Conservation (phyloP, 1,140 invertebrate genomes). For the Drosophila subobscura region DNA sequence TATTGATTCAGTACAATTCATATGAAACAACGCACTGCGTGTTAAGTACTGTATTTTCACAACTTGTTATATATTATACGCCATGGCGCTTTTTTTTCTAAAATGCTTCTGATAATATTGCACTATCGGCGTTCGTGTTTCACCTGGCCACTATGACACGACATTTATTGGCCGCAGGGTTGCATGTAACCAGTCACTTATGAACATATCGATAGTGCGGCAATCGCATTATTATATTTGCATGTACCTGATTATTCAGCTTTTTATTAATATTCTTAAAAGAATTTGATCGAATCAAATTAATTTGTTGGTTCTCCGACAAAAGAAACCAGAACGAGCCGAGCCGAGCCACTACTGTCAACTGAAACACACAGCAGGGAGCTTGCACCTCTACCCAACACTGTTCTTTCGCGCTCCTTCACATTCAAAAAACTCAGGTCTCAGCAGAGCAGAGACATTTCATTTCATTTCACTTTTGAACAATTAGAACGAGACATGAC, state of each 20-base stretch:
- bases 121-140: constrained; percentile 46
- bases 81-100: constrained; percentile 67
- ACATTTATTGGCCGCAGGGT: constrained; percentile 42
- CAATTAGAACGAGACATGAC: constrained; percentile 13
- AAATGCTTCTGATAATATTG: constrained; percentile 59
- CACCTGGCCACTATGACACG: constrained; percentile 55
- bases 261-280: too few relatives aligned
- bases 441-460: constrained; percentile 42
- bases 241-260: not conserved
- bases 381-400: not conserved
- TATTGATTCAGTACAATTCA: constrained; percentile 29
- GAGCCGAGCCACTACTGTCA: too few relatives aligned
- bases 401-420: constrained; percentile 26
- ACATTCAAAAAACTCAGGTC: constrained; percentile 45
- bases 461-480: constrained; percentile 29
- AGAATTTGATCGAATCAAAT: too few relatives aligned
- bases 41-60: constrained; percentile 69
- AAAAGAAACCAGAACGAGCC: too few relatives aligned
- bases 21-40: constrained; percentile 49
- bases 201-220: too few relatives aligned
- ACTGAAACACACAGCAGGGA: too few relatives aligned
- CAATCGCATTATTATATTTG: too few relatives aligned
- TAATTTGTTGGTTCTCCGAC: too few relatives aligned
- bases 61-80: constrained; percentile 56
- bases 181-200: constrained; percentile 11